A percentile compares a stretch with the other conserved stretches of the same genome.
Evolutionary conservation across 2,888 invertebrate genomes (phyloP).

Genomic region (Coenonympha glycerion): DNA sequence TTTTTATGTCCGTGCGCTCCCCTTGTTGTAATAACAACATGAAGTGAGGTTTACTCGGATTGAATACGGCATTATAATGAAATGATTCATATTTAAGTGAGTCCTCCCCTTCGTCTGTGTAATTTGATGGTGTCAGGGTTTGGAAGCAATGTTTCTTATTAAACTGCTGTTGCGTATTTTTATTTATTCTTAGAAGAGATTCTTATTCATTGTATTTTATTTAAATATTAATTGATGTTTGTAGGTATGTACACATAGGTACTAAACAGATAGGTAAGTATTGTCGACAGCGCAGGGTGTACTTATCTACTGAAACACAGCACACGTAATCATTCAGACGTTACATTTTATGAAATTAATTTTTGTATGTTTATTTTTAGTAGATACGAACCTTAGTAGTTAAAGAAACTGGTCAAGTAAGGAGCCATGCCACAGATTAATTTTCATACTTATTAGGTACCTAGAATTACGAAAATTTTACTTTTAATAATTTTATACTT

Average conservation of each 20-base stretch:
- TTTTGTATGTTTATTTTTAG: too few species aligned
- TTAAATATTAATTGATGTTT: neutral
- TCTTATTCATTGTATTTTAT: neutral
- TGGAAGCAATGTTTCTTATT: constrained; percentile 74
- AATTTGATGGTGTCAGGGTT: constrained; percentile 69
- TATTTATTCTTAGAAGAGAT: neutral
- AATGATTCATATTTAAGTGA: constrained; percentile 77
- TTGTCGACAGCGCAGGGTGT: too few species aligned
- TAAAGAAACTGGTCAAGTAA: too few species aligned
- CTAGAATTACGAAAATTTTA: too few species aligned
- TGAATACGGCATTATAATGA: constrained; percentile 76
- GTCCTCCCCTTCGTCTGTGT: constrained; percentile 65
- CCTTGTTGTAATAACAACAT: constrained; percentile 68
- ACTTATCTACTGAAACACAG: too few species aligned
- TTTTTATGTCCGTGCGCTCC: constrained; percentile 66
- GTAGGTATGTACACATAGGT: neutral
- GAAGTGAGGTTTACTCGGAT: constrained; percentile 74
- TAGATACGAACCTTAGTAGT: too few species aligned
- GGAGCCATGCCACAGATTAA: too few species aligned
- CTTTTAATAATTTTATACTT: too few species aligned
- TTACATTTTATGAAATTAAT: too few species aligned
- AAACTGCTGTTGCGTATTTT: constrained; percentile 56
- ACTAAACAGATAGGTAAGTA: too few species aligned
- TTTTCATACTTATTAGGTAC: too few species aligned
- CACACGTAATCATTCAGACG: too few species aligned